Evolutionary conservation across 2,113 vertebrate genomes (phyloP), one percentile per base, ranked within the genome.

Genomic region (Cepphus grylle): DNA sequence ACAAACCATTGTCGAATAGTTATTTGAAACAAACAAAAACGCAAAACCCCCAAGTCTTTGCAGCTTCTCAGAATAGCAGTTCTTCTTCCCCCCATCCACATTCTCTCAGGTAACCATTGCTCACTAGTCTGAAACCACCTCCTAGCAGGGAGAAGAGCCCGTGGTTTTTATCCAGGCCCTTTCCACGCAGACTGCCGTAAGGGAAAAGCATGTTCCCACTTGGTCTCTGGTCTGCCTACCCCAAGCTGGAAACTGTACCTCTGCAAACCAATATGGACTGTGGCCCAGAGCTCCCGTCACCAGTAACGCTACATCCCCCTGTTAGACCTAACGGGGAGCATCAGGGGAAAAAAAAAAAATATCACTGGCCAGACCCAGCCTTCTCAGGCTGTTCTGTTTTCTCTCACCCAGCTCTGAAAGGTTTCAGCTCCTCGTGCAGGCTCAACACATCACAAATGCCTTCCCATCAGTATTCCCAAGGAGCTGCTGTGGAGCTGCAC

Each of bases 241-340:
- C 77, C 71, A 43, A 29, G 13, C 15, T 6, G 22, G 21, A 27
- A 32, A 18, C 29, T 1, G 13, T 2, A 30, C 53, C 74, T 8
- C 20, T 16, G 36, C 55, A 55, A 29, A 50, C 22, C 47, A 14
- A 29, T 1, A 29, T 0, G 2, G 58, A n/a, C 45, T 8, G 20
- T 2, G 12, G 16, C 21, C 76, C 34, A 42, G 55, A 53, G 63
- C 47, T 47, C n/a, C 69, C 55, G 9, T 5, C 47, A 26, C 25
- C 76, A 61, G 34, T 18, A 40, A 19, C 26, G 2, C 17, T 1
- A 23, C 26, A 7, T 2, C 9, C 8, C 27, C 34, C 59, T 15
- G 2, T 1, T 0, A 27, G 15, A 10, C 5, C 65, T 26, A 11
- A 19, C 1, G 10, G 26, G 47, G 16, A 4, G 50, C 38, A 45